Conservation (phyloP, 2,113 vertebrate species). For the Corythornis madagascariensis region DNA sequence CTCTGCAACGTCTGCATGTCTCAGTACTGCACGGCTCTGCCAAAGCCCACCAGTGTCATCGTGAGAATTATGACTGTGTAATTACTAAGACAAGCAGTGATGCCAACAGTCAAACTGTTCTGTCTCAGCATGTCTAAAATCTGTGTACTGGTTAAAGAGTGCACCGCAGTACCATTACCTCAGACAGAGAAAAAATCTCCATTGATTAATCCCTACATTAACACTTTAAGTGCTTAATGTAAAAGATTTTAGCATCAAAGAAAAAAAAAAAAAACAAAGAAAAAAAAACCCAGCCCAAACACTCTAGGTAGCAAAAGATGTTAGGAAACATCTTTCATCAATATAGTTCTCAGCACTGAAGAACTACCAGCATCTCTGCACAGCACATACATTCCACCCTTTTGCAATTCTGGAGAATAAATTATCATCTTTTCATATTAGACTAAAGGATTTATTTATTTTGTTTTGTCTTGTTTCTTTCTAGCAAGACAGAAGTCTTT, state of each 20-base stretch:
- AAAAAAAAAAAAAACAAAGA: too few relatives aligned
- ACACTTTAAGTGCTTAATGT: not conserved
- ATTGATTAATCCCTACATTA: not conserved
- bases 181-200: not conserved
- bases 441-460: not conserved
- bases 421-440: not conserved
- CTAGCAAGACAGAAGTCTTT: not conserved
- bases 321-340: not conserved
- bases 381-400: not conserved
- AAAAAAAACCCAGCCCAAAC: too few relatives aligned
- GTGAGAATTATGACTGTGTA: slow-evolving; percentile 2
- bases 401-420: not conserved
- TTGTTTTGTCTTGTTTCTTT: not conserved
- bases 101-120: not conserved
- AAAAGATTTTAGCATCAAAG: not conserved
- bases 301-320: not conserved
- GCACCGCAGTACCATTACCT: not conserved
- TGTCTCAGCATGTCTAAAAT: not conserved
- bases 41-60: slow-evolving; percentile 10
- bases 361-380: not conserved
- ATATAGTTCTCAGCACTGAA: not conserved
- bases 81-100: slow-evolving; percentile 5
- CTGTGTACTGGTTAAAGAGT: not conserved
- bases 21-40: not conserved
- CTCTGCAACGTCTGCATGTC: not conserved